These are phyloP conservation scores for Pseudolycoriella hygida DNA, from an alignment of 2,888 invertebrate genomes.

Conservation along the genomic window DNA sequence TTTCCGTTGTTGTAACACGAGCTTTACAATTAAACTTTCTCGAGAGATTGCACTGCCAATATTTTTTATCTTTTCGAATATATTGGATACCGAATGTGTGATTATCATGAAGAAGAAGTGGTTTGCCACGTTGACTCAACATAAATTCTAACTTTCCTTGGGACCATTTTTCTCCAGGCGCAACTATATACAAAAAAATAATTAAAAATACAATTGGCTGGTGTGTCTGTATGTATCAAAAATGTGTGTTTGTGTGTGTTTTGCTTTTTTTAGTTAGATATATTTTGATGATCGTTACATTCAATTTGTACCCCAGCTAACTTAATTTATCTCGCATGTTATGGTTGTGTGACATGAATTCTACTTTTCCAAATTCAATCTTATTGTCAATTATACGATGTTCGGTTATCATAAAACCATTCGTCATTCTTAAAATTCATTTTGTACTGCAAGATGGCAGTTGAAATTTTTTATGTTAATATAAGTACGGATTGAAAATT, in stretches of 20 bases:
- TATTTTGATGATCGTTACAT: too few species aligned
- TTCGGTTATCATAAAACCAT: too few species aligned
- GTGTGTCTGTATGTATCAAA: too few species aligned
- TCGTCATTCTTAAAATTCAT: too few species aligned
- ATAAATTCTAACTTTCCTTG: constrained; percentile 30
- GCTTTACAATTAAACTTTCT: constrained; percentile 31
- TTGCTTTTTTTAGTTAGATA: too few species aligned
- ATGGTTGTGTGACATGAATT: background rate
- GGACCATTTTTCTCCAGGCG: constrained; percentile 30
- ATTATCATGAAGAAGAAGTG: constrained; percentile 28
- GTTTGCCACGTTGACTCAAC: constrained; percentile 30
- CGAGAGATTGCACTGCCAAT: constrained; percentile 30
- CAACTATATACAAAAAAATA: constrained; percentile 16
- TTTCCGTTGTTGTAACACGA: constrained; percentile 27
- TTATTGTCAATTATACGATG: background rate
- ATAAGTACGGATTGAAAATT: too few species aligned
- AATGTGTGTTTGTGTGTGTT: too few species aligned
- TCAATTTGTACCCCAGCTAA: too few species aligned
- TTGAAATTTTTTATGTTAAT: too few species aligned
- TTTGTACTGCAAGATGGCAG: too few species aligned
- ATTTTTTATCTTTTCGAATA: constrained; percentile 30
- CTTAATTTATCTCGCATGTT: background rate
- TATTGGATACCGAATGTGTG: constrained; percentile 30
- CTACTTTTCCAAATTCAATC: background rate
- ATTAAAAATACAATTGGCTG: background rate